phyloP scores from a whole-genome alignment of 37 sponge, comb jelly and placozoan genomes.

The Dysidea cf. avara region DNA sequence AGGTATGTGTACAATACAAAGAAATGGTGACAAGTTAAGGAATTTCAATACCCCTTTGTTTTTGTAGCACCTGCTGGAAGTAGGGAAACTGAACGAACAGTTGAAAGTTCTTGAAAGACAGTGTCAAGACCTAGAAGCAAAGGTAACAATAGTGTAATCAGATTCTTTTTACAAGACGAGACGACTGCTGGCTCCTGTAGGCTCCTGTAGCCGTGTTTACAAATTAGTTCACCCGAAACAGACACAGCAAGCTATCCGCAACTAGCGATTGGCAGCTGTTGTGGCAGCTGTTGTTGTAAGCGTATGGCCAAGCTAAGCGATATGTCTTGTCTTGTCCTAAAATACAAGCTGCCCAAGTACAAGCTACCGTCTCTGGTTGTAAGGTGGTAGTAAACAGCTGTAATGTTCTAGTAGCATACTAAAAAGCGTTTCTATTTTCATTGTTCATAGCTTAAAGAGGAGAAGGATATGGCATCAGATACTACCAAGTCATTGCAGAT shows the following conservation, averaged over 20 bases:
- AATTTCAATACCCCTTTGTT: neutral
- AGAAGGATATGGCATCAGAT: conserved; percentile 20
- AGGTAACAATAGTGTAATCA: neutral
- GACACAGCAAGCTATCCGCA: too few relatives aligned
- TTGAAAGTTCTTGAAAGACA: conserved; percentile 36
- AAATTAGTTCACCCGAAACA: neutral
- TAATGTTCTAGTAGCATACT: too few relatives aligned
- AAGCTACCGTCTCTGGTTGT: too few relatives aligned
- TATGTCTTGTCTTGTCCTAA: too few relatives aligned
- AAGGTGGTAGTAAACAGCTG: too few relatives aligned
- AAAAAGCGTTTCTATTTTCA: neutral
- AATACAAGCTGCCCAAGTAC: too few relatives aligned
- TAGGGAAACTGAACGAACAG: conserved; percentile 38
- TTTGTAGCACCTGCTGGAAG: conserved; percentile 37
- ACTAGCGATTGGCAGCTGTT: too few relatives aligned
- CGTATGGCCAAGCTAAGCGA: too few relatives aligned
- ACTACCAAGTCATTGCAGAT: conserved; percentile 29
- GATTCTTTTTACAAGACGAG: neutral
- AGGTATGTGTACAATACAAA: conserved; percentile 21
- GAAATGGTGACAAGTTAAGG: too few relatives aligned
- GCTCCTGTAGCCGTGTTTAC: neutral
- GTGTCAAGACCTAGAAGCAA: conserved; percentile 9
- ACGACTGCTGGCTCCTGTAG: neutral
- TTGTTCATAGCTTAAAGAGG: conserved; percentile 23
- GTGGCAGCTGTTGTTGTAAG: too few relatives aligned